A percentile compares a stretch with the other conserved stretches of the same genome.
These are phyloP conservation scores for Drosophila prolongata DNA, from an alignment of 2,888 invertebrate species.

Conservation along the genomic window DNA sequence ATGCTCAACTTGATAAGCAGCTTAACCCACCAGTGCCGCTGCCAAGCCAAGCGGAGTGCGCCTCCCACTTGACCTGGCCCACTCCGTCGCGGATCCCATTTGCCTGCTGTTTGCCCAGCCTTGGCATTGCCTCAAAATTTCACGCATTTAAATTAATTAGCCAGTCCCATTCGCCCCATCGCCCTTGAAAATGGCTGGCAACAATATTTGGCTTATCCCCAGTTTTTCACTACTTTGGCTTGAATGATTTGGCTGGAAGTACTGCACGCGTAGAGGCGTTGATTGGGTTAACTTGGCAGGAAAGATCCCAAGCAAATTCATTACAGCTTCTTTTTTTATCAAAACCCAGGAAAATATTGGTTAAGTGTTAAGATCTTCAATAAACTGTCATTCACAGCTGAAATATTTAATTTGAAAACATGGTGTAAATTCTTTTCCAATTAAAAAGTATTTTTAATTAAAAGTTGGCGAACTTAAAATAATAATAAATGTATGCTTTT, in stretches of 20 bases:
- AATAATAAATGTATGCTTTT: no score
- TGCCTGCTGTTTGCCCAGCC: slow-evolving; percentile 41
- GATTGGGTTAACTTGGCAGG: neutral
- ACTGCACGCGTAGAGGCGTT: neutral
- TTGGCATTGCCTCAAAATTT: slow-evolving; percentile 69
- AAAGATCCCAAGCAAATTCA: neutral
- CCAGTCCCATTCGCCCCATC: slow-evolving; percentile 7
- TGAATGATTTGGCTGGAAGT: neutral
- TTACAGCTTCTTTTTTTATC: no score
- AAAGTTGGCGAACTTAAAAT: no score
- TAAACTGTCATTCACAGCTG: no score
- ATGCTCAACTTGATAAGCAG: slow-evolving; percentile 80
- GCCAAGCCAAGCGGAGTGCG: slow-evolving; percentile 6
- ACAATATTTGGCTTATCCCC: neutral
- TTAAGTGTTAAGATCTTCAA: no score
- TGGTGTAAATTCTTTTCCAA: no score
- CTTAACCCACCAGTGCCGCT: slow-evolving; percentile 67
- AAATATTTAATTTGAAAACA: no score
- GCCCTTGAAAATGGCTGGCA: neutral
- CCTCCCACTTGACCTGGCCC: slow-evolving; percentile 9
- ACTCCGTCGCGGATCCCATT: slow-evolving; percentile 38
- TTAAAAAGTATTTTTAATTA: no score
- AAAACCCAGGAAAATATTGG: no score
- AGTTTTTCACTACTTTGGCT: neutral
- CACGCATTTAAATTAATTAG: slow-evolving; percentile 74